phyloP scores from a whole-genome alignment of 64 coral and sea anemone genomes.

The Stichodactyla helianthus region DNA sequence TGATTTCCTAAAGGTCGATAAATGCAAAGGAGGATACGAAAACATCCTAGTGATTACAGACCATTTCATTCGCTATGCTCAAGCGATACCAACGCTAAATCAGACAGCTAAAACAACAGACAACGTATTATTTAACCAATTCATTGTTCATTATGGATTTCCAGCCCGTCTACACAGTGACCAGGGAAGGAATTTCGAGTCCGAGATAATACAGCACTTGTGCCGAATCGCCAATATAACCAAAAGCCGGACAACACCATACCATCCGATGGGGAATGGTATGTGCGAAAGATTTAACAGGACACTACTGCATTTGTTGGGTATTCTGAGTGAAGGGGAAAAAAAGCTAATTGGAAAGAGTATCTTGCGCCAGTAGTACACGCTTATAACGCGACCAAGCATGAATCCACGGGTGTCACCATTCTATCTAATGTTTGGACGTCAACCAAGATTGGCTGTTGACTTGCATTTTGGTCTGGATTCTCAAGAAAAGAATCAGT shows the following conservation, averaged over 20 bases:
- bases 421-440: not conserved
- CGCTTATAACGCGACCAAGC: constrained; percentile 3
- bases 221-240: not conserved
- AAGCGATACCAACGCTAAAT: not conserved
- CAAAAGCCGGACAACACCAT: not conserved
- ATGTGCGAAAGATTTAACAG: too few species aligned
- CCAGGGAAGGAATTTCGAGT: too few species aligned
- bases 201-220: too few species aligned
- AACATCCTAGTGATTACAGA: not conserved
- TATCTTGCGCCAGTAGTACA: not conserved
- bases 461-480: not conserved
- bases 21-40: not conserved
- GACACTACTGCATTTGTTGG: not conserved
- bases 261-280: too few species aligned
- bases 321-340: constrained; percentile 9
- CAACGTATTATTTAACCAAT: too few species aligned
- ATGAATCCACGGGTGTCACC: constrained; percentile 10
- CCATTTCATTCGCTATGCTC: not conserved
- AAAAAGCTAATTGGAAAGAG: constrained; percentile 37
- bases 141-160: not conserved
- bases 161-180: too few species aligned
- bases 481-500: not conserved
- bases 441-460: not conserved
- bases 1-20: constrained; percentile 8
- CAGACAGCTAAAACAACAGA: too few species aligned